Percentiles rank a stretch among this genome's conserved stretches.
Evolutionary conservation across 2,888 invertebrate genomes (phyloP).

Genomic region (Mamestra brassicae): DNA sequence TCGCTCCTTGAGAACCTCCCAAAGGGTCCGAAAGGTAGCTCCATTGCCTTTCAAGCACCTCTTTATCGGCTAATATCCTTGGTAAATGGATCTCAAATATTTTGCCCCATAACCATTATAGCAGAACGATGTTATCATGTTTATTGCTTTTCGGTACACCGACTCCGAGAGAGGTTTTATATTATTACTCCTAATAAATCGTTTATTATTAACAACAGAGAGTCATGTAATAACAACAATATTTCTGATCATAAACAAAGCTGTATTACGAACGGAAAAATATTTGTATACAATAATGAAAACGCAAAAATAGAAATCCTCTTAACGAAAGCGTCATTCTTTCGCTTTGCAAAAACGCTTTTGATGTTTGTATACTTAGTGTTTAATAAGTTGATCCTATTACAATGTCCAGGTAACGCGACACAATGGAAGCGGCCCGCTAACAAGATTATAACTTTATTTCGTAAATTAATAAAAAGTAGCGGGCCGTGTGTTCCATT

Average conservation of each 20-base stretch:
- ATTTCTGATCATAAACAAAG: conserved; percentile 54
- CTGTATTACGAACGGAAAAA: conserved; percentile 41
- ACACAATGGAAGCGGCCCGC: conserved; percentile 85
- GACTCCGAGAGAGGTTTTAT: conserved; percentile 62
- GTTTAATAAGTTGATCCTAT: conserved; percentile 91
- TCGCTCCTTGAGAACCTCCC: conserved; percentile 87
- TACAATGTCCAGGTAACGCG: conserved; percentile 89
- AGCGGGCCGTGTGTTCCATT: conserved; percentile 79
- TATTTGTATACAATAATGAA: conserved; percentile 55
- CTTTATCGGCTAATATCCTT: conserved; percentile 90
- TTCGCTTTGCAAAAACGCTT: conserved; percentile 83
- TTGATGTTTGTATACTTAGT: conserved; percentile 90
- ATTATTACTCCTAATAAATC: conserved; percentile 65
- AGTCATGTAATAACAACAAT: conserved; percentile 52
- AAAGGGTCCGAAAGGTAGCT: conserved; percentile 88
- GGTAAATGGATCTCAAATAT: conserved; percentile 89
- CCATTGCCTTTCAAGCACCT: conserved; percentile 89
- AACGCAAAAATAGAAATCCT: conserved; percentile 80
- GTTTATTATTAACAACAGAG: conserved; percentile 58
- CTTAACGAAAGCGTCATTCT: conserved; percentile 85
- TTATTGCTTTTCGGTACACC: conserved; percentile 80
- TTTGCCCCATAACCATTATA: conserved; percentile 85
- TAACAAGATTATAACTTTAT: conserved; percentile 91
- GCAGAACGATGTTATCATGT: conserved; percentile 84
- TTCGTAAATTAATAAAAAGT: conserved; percentile 89